Conservation (phyloP, 2,888 invertebrate genomes). For the Allolobophora icterica region DNA sequence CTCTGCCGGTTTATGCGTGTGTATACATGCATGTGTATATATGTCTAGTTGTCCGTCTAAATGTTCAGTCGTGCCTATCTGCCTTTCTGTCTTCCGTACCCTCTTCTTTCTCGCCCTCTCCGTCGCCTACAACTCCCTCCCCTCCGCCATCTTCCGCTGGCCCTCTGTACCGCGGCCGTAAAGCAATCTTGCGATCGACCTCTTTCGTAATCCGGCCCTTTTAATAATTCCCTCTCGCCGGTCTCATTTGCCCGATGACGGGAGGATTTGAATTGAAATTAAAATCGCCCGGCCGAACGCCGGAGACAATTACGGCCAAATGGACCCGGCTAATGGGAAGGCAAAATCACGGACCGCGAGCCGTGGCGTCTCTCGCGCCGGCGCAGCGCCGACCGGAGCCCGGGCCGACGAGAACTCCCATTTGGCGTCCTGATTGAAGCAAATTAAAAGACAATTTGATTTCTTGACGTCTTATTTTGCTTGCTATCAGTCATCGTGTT, state of each 20-base stretch:
- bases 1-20: too few species aligned
- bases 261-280: conserved; percentile 29
- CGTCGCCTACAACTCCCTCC: not conserved
- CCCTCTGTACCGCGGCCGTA: not conserved
- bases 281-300: conserved; percentile 20
- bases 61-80: not conserved
- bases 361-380: not conserved
- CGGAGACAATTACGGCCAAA: conserved; percentile 26
- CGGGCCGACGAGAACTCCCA: conserved; percentile 2
- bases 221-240: conserved; percentile 3
- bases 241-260: conserved; percentile 11
- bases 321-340: conserved; percentile 26
- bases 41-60: too few species aligned
- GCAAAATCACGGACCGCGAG: not conserved
- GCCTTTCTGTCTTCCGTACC: not conserved
- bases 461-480: conserved; percentile 27
- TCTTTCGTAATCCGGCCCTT: conserved; percentile 19
- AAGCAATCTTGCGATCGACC: conserved; percentile 7
- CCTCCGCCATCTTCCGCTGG: not conserved
- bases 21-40: too few species aligned
- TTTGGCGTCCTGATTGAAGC: conserved; percentile 20
- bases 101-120: not conserved
- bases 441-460: conserved; percentile 31
- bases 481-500: not conserved
- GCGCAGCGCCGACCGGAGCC: not conserved